phyloP scores from a whole-genome alignment of 2,797 vertebrate genomes.

The Tangara arthus region DNA sequence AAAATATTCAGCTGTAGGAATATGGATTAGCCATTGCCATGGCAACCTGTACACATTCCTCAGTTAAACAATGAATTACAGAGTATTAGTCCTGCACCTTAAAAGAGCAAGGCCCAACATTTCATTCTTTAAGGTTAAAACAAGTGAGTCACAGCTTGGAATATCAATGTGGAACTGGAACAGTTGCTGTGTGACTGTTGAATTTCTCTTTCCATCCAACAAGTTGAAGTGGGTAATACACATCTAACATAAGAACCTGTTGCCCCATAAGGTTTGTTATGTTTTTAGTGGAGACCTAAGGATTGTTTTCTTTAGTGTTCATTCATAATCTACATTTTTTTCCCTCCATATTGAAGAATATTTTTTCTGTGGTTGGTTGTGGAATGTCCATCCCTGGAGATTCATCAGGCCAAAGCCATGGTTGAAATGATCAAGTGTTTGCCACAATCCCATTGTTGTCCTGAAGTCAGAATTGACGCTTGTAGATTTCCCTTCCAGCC shows the following conservation, averaged over 20 bases:
- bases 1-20: neutral
- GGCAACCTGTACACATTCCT: neutral
- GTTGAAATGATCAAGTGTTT: neutral
- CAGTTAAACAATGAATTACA: neutral
- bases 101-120: neutral
- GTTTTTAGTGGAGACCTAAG: neutral
- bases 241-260: neutral
- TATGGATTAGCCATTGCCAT: neutral
- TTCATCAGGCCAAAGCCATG: neutral
- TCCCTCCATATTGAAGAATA: neutral
- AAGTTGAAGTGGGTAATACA: neutral
- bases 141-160: neutral
- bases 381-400: neutral
- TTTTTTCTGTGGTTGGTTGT: neutral
- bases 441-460: neutral
- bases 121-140: neutral
- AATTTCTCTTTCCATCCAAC: neutral
- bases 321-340: neutral
- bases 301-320: neutral
- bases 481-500: neutral
- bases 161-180: neutral
- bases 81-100: neutral
- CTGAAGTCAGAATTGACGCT: fast-evolving
- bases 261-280: neutral
- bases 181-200: neutral